A percentile compares a stretch with the other conserved stretches of the same genome.
These are phyloP conservation scores for Denticeps clupeoides DNA, from an alignment of 2,797 vertebrate species.

Conservation along the genomic window DNA sequence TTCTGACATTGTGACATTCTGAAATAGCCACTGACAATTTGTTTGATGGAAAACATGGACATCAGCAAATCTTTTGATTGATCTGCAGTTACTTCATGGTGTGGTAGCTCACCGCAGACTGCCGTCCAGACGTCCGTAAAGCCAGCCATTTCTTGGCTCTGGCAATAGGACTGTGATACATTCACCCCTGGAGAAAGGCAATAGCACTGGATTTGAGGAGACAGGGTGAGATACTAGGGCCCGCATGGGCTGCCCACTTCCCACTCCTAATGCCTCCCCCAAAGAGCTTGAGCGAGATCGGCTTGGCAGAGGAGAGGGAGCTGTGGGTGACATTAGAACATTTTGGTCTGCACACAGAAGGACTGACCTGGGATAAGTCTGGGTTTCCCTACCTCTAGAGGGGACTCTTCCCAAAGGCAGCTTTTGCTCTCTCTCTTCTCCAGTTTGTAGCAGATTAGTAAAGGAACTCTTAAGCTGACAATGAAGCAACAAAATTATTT, in stretches of 20 bases:
- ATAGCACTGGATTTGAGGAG: constrained; percentile 76
- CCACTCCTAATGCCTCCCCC: constrained; percentile 62
- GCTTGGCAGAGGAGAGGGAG: constrained; percentile 55
- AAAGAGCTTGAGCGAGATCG: constrained; percentile 74
- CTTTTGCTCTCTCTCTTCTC: constrained; percentile 56
- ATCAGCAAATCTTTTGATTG: no score
- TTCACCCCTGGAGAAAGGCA: constrained; percentile 72
- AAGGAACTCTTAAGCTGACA: constrained; percentile 52
- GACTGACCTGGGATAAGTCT: no score
- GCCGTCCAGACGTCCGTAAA: constrained; percentile 81
- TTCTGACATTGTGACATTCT: no score
- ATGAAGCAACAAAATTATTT: constrained; percentile 2
- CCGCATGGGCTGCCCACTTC: constrained; percentile 53
- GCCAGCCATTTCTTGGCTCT: constrained; percentile 85
- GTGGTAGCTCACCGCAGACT: constrained; percentile 72
- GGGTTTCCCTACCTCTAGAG: constrained; percentile 60
- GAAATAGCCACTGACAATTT: no score
- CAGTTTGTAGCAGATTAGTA: constrained; percentile 58
- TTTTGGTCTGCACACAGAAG: no score
- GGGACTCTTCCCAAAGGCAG: constrained; percentile 59
- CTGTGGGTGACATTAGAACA: no score
- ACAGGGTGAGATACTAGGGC: constrained; percentile 73
- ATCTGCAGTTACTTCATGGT: no score
- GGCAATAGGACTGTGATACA: constrained; percentile 67
- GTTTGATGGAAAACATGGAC: no score